Conservation (phyloP, 2,888 invertebrate genomes). For the Ennomos erosarius region DNA sequence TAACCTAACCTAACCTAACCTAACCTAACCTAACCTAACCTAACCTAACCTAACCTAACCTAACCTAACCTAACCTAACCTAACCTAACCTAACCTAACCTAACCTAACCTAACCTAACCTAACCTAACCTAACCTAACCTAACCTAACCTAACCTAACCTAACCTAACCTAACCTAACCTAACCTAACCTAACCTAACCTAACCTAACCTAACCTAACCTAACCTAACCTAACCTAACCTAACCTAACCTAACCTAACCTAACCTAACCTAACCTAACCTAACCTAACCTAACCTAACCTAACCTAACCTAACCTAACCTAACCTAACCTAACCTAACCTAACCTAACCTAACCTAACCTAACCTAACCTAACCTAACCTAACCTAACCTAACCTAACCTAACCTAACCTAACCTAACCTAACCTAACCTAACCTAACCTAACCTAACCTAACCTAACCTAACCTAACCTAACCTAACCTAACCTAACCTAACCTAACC, state of each 20-base stretch:
- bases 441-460: slow-evolving; percentile 22
- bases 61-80: slow-evolving; percentile 18
- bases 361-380: slow-evolving; percentile 11
- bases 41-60: slow-evolving; percentile 19
- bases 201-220: slow-evolving; percentile 17
- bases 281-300: slow-evolving; percentile 9
- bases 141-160: slow-evolving; percentile 16
- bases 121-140: slow-evolving; percentile 17
- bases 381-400: slow-evolving; percentile 17
- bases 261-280: slow-evolving; percentile 21
- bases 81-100: slow-evolving; percentile 16
- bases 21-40: slow-evolving; percentile 18
- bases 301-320: slow-evolving; percentile 17
- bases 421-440: slow-evolving; percentile 17
- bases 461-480: slow-evolving; percentile 24
- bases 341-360: slow-evolving; percentile 17
- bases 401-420: slow-evolving; percentile 18
- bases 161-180: slow-evolving; percentile 10
- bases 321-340: slow-evolving; percentile 17
- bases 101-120: slow-evolving; percentile 1
- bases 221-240: slow-evolving; percentile 14
- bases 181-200: slow-evolving; percentile 16
- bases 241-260: slow-evolving; percentile 16
- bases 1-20: slow-evolving; percentile 19
- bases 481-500: slow-evolving; percentile 17